These are phyloP conservation scores for Vandiemenella viatica DNA, from an alignment of 2,888 invertebrate genomes.

Conservation along the genomic window DNA sequence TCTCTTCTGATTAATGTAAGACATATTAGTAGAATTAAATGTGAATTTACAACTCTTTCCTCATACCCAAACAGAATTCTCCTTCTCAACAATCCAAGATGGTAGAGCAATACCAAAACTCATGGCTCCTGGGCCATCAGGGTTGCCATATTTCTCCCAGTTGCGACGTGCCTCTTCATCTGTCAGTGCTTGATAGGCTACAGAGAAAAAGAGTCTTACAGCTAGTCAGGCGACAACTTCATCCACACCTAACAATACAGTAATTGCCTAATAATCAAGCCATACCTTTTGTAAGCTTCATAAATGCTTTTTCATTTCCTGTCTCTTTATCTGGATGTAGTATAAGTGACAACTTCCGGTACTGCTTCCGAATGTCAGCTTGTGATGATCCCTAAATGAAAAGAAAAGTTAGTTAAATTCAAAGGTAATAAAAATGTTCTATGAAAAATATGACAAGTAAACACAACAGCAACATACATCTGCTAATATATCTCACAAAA, in stretches of 20 bases:
- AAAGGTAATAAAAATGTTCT: no score
- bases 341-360: slow-evolving; percentile 80
- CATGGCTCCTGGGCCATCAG: slow-evolving; percentile 98
- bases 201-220: no score
- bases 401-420: no score
- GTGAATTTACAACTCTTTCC: no score
- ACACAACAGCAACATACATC: no score
- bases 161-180: slow-evolving; percentile 94
- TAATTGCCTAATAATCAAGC: slow-evolving; percentile 12
- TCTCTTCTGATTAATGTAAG: no score
- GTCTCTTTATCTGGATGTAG: slow-evolving; percentile 97
- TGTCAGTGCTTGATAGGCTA: slow-evolving; percentile 67
- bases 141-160: slow-evolving; percentile 99
- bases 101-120: slow-evolving; percentile 98
- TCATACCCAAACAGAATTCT: slow-evolving; percentile 92
- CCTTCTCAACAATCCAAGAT: slow-evolving; percentile 99
- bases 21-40: no score
- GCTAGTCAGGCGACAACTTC: no score
- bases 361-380: slow-evolving; percentile 86
- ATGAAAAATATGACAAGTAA: no score
- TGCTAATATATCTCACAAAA: no score
- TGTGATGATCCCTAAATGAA: slow-evolving; percentile 70
- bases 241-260: no score
- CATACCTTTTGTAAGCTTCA: slow-evolving; percentile 88
- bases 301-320: slow-evolving; percentile 92